A percentile compares a stretch with the other conserved stretches of the same genome.
phyloP scores from a whole-genome alignment of 2,797 vertebrate species.

The Pseudochirops corinnae region DNA sequence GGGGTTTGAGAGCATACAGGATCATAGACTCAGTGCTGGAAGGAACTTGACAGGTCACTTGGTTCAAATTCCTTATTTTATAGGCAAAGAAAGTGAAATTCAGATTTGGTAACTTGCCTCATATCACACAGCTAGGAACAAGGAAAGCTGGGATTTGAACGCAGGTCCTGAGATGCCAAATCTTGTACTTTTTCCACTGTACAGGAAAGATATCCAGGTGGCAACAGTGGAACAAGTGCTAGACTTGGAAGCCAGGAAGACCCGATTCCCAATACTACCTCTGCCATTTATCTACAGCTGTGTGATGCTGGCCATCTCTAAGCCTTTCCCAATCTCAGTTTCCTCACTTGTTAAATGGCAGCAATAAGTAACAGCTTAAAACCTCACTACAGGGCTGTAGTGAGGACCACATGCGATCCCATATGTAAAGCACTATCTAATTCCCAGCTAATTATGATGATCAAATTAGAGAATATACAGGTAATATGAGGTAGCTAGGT shows the following conservation, averaged over 20 bases:
- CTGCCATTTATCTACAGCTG: not conserved
- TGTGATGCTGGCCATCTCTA: not conserved
- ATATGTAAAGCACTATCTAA: not conserved
- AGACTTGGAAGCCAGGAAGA: not conserved
- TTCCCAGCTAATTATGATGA: not conserved
- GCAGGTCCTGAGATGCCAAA: not conserved
- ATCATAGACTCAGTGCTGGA: not conserved
- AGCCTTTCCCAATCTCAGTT: not conserved
- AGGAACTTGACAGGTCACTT: not conserved
- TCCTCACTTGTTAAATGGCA: not conserved
- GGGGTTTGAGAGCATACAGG: not conserved
- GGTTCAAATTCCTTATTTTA: not conserved
- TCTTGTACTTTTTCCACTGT: not conserved
- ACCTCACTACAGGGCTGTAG: not conserved
- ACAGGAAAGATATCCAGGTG: not conserved
- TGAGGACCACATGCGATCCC: not conserved
- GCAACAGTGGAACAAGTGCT: not conserved
- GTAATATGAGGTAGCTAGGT: not conserved
- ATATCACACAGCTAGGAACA: not conserved
- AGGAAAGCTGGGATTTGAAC: not conserved
- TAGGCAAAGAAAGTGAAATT: not conserved
- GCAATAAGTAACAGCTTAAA: not conserved
- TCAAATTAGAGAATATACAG: not conserved
- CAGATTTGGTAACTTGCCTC: not conserved
- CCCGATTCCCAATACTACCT: not conserved